These are phyloP conservation scores for Heteronetta atricapilla DNA, from an alignment of 2,113 vertebrate genomes.

Conservation along the genomic window DNA sequence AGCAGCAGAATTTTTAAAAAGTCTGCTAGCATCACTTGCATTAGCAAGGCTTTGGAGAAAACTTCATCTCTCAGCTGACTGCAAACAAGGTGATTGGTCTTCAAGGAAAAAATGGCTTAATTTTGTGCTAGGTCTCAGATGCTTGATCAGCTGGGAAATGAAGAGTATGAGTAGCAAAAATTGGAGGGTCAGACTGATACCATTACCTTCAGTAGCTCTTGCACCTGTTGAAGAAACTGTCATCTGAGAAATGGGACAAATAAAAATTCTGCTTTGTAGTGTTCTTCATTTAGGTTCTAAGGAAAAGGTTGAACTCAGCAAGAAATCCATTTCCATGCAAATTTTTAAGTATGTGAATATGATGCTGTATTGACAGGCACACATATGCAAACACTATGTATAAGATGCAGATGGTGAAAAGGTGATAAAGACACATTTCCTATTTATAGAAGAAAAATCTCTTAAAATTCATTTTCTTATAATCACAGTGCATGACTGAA, in stretches of 20 bases:
- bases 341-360: background rate
- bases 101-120: background rate
- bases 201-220: background rate
- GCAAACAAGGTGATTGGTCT: rapidly evolving
- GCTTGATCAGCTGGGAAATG: background rate
- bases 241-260: background rate
- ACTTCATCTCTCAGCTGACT: background rate
- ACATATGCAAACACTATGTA: background rate
- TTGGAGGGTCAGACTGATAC: background rate
- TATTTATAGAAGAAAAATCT: background rate
- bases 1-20: background rate
- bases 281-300: background rate
- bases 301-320: background rate
- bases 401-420: background rate
- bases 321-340: background rate
- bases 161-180: background rate
- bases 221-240: background rate
- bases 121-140: background rate
- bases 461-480: background rate
- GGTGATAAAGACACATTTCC: background rate
- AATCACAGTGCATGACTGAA: background rate
- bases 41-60: background rate
- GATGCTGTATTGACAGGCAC: background rate
- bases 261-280: background rate
- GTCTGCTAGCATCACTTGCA: background rate